Conservation (phyloP, 2,113 vertebrate species). For the Eulemur rufifrons region DNA sequence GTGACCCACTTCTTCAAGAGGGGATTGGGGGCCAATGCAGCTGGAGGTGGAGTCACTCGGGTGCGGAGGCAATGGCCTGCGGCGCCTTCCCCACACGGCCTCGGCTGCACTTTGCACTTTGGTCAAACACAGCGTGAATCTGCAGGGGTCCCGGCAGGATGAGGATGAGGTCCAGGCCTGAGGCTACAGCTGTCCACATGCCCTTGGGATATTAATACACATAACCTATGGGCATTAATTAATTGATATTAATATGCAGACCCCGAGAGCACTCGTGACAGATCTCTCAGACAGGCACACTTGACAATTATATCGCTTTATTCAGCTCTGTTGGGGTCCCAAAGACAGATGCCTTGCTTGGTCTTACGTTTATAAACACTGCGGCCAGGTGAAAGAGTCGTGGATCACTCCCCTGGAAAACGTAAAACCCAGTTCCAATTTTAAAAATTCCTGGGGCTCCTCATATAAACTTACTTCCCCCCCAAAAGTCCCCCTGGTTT, state of each 20-base stretch:
- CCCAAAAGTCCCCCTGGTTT: background rate
- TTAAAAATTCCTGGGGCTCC: background rate
- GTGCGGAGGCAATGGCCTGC: fast-evolving
- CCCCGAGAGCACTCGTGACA: background rate
- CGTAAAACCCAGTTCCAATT: background rate
- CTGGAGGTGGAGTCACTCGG: background rate
- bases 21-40: fast-evolving
- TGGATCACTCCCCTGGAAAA: background rate
- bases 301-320: background rate
- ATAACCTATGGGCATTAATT: no score
- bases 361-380: background rate
- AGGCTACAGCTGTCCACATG: background rate
- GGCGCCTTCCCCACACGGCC: no score
- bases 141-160: background rate
- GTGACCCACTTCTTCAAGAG: background rate
- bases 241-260: background rate
- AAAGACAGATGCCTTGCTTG: background rate
- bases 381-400: background rate
- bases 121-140: background rate
- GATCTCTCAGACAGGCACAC: background rate
- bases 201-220: background rate
- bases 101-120: background rate
- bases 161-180: background rate
- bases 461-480: background rate
- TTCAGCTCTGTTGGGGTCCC: background rate